A percentile compares a stretch with the other conserved stretches of the same genome.
Conservation (phyloP, 2,888 invertebrate species). For the Diarsia mendica region DNA sequence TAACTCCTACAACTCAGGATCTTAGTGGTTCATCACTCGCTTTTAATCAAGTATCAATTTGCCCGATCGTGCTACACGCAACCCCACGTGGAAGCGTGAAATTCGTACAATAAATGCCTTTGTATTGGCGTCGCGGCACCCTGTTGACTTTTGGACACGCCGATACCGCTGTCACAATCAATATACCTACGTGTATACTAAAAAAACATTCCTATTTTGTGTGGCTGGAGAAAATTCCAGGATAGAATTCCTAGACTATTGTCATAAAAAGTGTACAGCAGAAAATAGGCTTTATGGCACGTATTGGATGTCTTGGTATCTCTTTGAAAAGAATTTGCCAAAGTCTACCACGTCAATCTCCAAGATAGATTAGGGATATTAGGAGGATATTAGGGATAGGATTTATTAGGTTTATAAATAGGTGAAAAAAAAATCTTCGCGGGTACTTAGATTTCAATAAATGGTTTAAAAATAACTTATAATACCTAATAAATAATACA, state of each 20-base stretch:
- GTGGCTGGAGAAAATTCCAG: neutral
- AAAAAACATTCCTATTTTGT: neutral
- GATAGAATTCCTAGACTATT: neutral
- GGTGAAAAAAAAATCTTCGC: too few relatives aligned
- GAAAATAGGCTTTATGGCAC: neutral
- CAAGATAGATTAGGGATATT: too few relatives aligned
- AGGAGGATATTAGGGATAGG: too few relatives aligned
- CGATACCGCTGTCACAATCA: constrained; percentile 61
- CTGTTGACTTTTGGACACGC: constrained; percentile 82
- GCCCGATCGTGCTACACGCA: constrained; percentile 59
- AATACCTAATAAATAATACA: too few relatives aligned
- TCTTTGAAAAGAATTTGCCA: too few relatives aligned
- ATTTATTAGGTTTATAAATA: too few relatives aligned
- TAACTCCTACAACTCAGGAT: too few relatives aligned
- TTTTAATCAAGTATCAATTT: constrained; percentile 72
- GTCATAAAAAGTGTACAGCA: neutral
- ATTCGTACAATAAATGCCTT: constrained; percentile 90
- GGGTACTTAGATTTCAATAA: too few relatives aligned
- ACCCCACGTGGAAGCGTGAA: constrained; percentile 88
- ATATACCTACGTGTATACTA: constrained; percentile 17
- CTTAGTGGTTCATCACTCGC: too few relatives aligned
- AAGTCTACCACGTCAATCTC: too few relatives aligned
- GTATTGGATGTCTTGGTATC: neutral
- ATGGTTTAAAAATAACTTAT: too few relatives aligned
- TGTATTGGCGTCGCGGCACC: constrained; percentile 85